Conservation (phyloP, 2,797 vertebrate genomes). For the Neostethus bicornis region DNA sequence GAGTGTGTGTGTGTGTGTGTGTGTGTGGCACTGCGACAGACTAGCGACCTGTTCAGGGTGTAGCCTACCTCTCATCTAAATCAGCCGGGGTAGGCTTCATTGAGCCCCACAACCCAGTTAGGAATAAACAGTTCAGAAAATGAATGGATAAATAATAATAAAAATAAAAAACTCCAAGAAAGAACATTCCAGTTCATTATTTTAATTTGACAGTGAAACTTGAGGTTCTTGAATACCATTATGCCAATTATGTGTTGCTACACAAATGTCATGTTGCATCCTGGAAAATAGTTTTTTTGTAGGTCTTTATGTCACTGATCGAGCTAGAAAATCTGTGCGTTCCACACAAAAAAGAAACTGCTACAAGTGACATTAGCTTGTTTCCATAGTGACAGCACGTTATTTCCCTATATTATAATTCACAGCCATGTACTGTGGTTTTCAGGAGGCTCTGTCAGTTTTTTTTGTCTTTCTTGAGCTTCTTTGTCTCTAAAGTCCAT, state of each 20-base stretch:
- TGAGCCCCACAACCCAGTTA: too few species aligned
- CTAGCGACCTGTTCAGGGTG: too few species aligned
- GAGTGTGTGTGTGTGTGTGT: too few species aligned
- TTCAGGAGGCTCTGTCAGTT: slow-evolving; percentile 3
- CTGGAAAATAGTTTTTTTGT: not conserved
- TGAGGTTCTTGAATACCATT: not conserved
- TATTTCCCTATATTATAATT: slow-evolving; percentile 6
- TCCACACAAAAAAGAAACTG: not conserved
- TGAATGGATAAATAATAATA: too few species aligned
- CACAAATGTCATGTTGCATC: not conserved
- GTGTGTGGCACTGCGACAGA: too few species aligned
- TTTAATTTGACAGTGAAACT: not conserved
- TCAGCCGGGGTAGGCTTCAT: too few species aligned
- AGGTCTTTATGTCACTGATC: not conserved
- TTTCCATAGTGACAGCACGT: slow-evolving; percentile 5
- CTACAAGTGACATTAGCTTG: slow-evolving; percentile 3
- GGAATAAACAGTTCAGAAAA: too few species aligned
- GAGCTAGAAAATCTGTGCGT: not conserved
- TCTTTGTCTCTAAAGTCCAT: not conserved
- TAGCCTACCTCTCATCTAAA: too few species aligned
- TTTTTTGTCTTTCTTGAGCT: not conserved
- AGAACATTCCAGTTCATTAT: not conserved
- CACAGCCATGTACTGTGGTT: slow-evolving; percentile 1
- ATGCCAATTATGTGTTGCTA: not conserved
- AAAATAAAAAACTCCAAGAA: too few species aligned